Base-by-base conservation (phyloP, 2,797 vertebrate genomes). In the Smutsia temminckii region DNA sequence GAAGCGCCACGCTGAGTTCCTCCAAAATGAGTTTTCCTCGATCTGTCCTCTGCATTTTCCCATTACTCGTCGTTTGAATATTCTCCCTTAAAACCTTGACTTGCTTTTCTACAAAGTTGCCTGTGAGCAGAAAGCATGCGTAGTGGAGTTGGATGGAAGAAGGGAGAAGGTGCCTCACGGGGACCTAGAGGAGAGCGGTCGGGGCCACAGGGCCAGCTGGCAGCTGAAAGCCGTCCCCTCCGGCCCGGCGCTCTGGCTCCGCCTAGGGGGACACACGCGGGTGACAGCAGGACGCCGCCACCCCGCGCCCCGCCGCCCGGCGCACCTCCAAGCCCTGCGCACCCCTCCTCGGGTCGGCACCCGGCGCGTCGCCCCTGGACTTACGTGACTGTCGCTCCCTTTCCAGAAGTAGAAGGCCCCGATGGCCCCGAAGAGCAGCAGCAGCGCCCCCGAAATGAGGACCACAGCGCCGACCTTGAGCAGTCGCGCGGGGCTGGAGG, bases 401-500 rank as follows among this genome's bases (percentile, higher is more conserved):
- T 99, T 99, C 99, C 99, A 99, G 98, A 99, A 99, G 98, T 99
- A 99, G 97, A 99, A 99, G 91, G 99, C 99, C 49, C 99, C 99
- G 92, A 99, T 98, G 90, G 99, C 99, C n/a, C 99, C 99, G 63
- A 99, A 98, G 90, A 99, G 98, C 96, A 99, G 98, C 92, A 99
- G 98, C 51, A 98, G 96, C 2, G 98, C 98, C 11, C 98, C 98
- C 0, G 98, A 98, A 81, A 99, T 97, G 59, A 99, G 98, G 59
- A 98, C 98, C 87, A 98, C 98, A 0, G 99, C 99, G 86, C 99
- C 99, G 18, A 98, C 98, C 97, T 98, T 99, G 98, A 99, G 98
- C 97, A 99, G 98, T 25, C 98, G 98, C 27, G 99, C 98, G 34
- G 98, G 98, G 96, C 98, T 97, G 55, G 99, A 96, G 20, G 99